Conservation (phyloP, 2,797 vertebrate genomes). For the Halcyon smyrnensis region DNA sequence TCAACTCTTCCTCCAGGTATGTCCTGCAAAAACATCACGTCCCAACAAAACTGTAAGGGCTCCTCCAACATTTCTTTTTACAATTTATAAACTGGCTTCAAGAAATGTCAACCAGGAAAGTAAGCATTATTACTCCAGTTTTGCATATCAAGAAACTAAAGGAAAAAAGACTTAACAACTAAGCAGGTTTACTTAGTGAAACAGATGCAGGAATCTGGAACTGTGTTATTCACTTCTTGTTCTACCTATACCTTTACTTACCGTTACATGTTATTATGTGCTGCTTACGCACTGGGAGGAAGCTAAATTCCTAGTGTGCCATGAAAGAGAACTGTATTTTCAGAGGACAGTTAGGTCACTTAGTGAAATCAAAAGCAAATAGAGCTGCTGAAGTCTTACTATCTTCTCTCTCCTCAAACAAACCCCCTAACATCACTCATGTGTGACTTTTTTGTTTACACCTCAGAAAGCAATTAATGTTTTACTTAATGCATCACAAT, state of each 20-base stretch:
- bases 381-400: background rate
- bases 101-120: background rate
- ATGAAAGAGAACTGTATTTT: background rate
- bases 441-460: background rate
- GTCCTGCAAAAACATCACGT: conserved; percentile 81
- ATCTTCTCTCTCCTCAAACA: background rate
- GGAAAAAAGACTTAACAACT: background rate
- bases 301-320: background rate
- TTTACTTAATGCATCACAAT: background rate
- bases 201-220: background rate
- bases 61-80: background rate
- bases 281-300: background rate
- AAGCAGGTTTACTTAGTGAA: background rate
- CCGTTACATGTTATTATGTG: background rate
- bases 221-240: background rate
- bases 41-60: background rate
- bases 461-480: background rate
- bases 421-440: background rate
- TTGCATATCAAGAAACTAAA: background rate
- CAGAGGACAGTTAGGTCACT: background rate
- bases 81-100: background rate
- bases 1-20: conserved; percentile 95
- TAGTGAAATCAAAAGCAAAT: background rate
- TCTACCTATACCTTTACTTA: background rate
- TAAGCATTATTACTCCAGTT: background rate